Evolutionary conservation across 2,888 invertebrate species (phyloP), one percentile per base, ranked within the genome.

Genomic region (Hybos culiciformis): DNA sequence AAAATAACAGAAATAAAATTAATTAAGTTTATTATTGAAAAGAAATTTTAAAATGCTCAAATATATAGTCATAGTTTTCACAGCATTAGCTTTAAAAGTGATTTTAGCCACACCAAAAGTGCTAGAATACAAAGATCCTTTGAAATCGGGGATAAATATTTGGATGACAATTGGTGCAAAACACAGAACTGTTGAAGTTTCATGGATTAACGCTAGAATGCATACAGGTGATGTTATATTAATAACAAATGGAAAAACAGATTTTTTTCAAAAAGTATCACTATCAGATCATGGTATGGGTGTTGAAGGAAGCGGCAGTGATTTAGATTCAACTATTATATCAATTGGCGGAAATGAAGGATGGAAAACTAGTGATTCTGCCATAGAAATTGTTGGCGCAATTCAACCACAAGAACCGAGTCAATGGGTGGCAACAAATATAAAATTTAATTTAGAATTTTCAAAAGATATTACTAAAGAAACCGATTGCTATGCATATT

Each of bases 101-200:
- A n/a, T n/a, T n/a, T n/a, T n/a, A n/a, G n/a, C n/a, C n/a, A n/a
- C n/a, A n/a, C n/a, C n/a, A n/a, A n/a, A n/a, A n/a, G n/a, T n/a
- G n/a, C n/a, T n/a, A n/a, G n/a, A n/a, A n/a, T n/a, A n/a, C n/a
- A n/a, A n/a, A n/a, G n/a, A n/a, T n/a, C n/a, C n/a, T n/a, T n/a
- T n/a, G n/a, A n/a, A n/a, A n/a, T n/a, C n/a, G n/a, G n/a, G n/a
- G n/a, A n/a, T n/a, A n/a, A n/a, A 54, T 31, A 42, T 65, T 4
- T 64, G 61, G 60, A 33, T 66, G 5, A 61, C 66, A 14, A 56
- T 66, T 12, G 63, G 63, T 43, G 64, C 67, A 3, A 56, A 57
- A 18, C 53, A 57, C 23, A 56, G 63, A 31, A 58, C 54, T 21
- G 37, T 66, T 11, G 63, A 66, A 44, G 54, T 67, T n/a, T 63